A percentile compares a stretch with the other conserved stretches of the same genome.
Conservation (phyloP, 1,140 invertebrate species). For the Portunus trituberculatus region DNA sequence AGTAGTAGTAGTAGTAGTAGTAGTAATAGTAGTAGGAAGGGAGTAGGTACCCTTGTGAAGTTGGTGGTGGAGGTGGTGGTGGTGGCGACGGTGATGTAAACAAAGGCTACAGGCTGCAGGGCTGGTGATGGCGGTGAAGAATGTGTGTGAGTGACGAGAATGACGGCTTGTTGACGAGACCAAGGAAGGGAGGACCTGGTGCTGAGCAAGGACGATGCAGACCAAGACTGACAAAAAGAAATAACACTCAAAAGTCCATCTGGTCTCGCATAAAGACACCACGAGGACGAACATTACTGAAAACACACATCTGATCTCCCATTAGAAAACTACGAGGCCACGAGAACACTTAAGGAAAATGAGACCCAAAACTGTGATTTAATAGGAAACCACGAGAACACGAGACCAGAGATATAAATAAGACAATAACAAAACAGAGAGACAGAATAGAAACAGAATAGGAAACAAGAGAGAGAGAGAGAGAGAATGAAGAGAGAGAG, state of each 20-base stretch:
- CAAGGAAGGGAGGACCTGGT: background rate
- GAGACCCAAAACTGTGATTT: too few relatives aligned
- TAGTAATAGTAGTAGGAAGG: constrained; percentile 4
- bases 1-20: background rate
- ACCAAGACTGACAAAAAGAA: background rate
- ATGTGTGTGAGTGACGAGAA: background rate
- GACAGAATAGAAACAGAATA: too few relatives aligned
- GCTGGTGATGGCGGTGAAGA: background rate
- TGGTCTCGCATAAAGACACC: too few relatives aligned
- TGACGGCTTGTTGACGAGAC: background rate
- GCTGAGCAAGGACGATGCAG: background rate
- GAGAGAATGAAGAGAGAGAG: too few relatives aligned
- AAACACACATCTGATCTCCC: too few relatives aligned
- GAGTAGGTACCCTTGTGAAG: background rate
- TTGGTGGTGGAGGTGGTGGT: background rate
- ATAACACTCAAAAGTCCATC: background rate
- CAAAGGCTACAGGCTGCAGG: background rate
- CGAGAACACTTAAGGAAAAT: background rate
- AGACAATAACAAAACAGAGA: too few relatives aligned
- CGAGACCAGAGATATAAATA: too few relatives aligned
- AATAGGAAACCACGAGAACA: too few relatives aligned
- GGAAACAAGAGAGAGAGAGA: too few relatives aligned
- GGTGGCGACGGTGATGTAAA: background rate
- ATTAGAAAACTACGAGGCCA: background rate
- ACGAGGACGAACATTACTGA: too few relatives aligned